These are phyloP conservation scores for Sebastes taczanowskii DNA, from an alignment of 2,797 vertebrate genomes.

Conservation along the genomic window DNA sequence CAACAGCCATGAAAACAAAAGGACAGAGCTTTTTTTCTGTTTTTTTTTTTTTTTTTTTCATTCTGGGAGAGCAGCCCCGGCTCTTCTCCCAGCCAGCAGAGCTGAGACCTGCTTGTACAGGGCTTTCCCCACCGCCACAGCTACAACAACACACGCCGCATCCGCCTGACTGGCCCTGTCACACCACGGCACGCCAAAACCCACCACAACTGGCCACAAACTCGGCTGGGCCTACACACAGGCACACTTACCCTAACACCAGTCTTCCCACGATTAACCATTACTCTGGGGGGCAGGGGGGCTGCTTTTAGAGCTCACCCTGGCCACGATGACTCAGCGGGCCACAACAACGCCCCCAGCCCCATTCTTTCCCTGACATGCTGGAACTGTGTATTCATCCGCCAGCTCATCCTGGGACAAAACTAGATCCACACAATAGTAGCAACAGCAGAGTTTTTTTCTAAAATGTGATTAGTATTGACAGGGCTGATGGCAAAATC, in stretches of 20 bases:
- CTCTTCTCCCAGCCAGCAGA: constrained; percentile 71
- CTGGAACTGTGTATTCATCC: constrained; percentile 70
- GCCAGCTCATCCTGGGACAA: constrained; percentile 58
- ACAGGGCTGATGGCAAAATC: constrained; percentile 24
- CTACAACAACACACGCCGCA: constrained; percentile 76
- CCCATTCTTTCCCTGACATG: constrained; percentile 65
- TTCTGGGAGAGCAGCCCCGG: constrained; percentile 68
- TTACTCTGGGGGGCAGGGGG: constrained; percentile 71
- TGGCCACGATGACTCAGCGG: constrained; percentile 76
- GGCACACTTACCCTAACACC: constrained; percentile 74
- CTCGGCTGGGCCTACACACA: constrained; percentile 44
- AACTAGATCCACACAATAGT: constrained; percentile 65
- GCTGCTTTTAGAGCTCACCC: constrained; percentile 73
- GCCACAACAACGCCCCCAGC: constrained; percentile 61
- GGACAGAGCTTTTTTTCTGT: constrained; percentile 26
- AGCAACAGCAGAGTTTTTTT: not conserved
- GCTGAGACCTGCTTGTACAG: constrained; percentile 75
- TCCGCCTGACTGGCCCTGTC: constrained; percentile 77
- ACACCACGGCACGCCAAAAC: constrained; percentile 70
- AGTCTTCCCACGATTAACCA: constrained; percentile 78
- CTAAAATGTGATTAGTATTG: not conserved
- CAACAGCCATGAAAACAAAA: constrained; percentile 53
- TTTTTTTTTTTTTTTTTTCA: constrained; percentile 39
- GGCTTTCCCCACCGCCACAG: constrained; percentile 67
- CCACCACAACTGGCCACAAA: constrained; percentile 55